Conservation (phyloP, 2,113 vertebrate species). For the Daubentonia madagascariensis region DNA sequence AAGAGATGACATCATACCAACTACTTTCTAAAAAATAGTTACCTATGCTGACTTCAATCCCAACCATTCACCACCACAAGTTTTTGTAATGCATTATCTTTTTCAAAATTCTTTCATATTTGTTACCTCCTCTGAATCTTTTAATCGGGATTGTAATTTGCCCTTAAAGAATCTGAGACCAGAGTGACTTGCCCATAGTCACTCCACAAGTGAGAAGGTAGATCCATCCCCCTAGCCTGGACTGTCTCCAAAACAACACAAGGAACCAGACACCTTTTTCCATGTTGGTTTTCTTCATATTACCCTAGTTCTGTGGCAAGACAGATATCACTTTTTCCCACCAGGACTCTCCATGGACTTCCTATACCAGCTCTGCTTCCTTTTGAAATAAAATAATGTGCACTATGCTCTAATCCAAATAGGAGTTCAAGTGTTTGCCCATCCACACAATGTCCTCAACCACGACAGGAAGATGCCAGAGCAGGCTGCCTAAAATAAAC, state of each 20-base stretch:
- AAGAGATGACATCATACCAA: background rate
- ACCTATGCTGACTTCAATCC: background rate
- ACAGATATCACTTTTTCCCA: background rate
- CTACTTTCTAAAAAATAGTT: background rate
- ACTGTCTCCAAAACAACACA: background rate
- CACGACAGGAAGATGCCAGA: conserved; percentile 28
- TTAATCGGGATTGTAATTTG: background rate
- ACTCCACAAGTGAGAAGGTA: background rate
- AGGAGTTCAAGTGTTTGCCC: background rate
- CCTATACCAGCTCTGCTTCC: background rate
- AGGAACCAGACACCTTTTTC: background rate
- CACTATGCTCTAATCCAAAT: background rate
- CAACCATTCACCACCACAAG: background rate
- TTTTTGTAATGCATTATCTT: background rate
- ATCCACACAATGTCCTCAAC: background rate
- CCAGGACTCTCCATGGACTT: background rate
- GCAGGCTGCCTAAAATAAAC: conserved; percentile 30
- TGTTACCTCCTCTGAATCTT: background rate
- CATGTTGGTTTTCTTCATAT: background rate
- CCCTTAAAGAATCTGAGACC: background rate
- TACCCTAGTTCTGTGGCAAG: background rate
- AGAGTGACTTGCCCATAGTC: background rate
- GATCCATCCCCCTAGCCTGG: background rate
- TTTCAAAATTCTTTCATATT: background rate
- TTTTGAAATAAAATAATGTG: conserved; percentile 8